A percentile compares a stretch with the other conserved stretches of the same genome.
phyloP scores from a whole-genome alignment of 2,888 invertebrate genomes.

The Lasioglossum vierecki region DNA sequence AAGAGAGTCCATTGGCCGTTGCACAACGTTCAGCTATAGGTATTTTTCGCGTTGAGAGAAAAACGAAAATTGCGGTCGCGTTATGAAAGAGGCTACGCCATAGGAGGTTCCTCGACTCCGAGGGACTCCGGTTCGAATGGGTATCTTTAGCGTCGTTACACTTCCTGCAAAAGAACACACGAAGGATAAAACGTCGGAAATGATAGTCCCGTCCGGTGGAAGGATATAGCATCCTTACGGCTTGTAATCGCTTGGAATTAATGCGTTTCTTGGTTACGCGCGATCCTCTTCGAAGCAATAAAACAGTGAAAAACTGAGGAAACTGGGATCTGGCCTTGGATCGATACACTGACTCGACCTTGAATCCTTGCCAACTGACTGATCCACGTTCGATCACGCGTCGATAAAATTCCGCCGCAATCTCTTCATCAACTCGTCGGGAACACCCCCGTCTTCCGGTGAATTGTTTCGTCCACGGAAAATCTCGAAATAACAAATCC shows the following conservation, averaged over 20 bases:
- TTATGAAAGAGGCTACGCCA: not conserved
- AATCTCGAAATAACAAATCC: not conserved
- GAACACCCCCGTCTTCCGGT: not conserved
- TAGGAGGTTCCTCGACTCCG: not conserved
- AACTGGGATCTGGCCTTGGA: slow-evolving; percentile 42
- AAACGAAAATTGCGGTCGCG: slow-evolving; percentile 1
- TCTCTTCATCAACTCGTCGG: slow-evolving; percentile 9
- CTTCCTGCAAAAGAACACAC: slow-evolving; percentile 21
- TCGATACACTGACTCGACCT: slow-evolving; percentile 38
- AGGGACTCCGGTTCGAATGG: not conserved
- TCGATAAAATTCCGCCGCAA: slow-evolving; percentile 6
- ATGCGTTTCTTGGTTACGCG: slow-evolving; percentile 9
- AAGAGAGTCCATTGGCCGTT: not conserved
- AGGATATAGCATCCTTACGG: not conserved
- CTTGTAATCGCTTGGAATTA: slow-evolving; percentile 29
- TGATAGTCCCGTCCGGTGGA: slow-evolving; percentile 11
- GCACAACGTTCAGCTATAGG: slow-evolving; percentile 1
- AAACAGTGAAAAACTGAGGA: slow-evolving; percentile 41
- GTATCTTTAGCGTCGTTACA: slow-evolving; percentile 15
- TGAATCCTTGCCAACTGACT: slow-evolving; percentile 15
- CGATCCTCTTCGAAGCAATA: not conserved
- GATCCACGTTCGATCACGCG: slow-evolving; percentile 1
- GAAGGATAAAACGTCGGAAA: slow-evolving; percentile 6
- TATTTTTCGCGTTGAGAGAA: not conserved
- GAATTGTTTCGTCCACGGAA: not conserved